phyloP scores from a whole-genome alignment of 2,797 vertebrate genomes.

The Enteromius unitaeniatus region DNA sequence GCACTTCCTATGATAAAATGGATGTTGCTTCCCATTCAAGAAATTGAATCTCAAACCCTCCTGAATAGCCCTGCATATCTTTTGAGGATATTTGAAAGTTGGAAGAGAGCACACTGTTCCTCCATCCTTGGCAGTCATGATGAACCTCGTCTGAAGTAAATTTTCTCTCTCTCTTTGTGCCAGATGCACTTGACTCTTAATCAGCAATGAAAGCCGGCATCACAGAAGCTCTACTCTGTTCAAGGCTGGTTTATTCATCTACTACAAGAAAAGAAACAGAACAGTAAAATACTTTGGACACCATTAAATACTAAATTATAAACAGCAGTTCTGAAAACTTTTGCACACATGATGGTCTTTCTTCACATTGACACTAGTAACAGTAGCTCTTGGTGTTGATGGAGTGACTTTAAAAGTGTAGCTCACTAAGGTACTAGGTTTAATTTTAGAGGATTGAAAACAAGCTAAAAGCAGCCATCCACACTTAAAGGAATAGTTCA shows the following conservation, averaged over 20 bases:
- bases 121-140: slow-evolving; percentile 10
- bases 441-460: not conserved
- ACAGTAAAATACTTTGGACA: not conserved
- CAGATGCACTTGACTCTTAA: slow-evolving; percentile 28
- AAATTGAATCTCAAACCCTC: slow-evolving; percentile 8
- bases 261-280: not conserved
- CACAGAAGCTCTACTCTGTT: slow-evolving; percentile 1
- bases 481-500: not conserved
- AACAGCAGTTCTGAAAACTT: not conserved
- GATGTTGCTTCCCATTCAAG: slow-evolving; percentile 16
- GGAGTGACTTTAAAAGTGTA: not conserved
- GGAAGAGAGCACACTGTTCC: not conserved
- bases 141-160: slow-evolving; percentile 7
- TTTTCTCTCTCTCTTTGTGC: not conserved
- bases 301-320: not conserved
- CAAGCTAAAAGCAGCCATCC: not conserved
- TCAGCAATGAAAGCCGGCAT: slow-evolving; percentile 9
- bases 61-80: slow-evolving; percentile 10
- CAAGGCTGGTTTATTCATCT: slow-evolving; percentile 3
- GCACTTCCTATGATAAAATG: not conserved
- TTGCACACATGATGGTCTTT: not conserved
- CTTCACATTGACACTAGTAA: not conserved
- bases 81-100: slow-evolving; percentile 6
- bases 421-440: not conserved
- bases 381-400: not conserved